Base-by-base conservation (phyloP, 2,113 vertebrate species). In the Desmodus rotundus region DNA sequence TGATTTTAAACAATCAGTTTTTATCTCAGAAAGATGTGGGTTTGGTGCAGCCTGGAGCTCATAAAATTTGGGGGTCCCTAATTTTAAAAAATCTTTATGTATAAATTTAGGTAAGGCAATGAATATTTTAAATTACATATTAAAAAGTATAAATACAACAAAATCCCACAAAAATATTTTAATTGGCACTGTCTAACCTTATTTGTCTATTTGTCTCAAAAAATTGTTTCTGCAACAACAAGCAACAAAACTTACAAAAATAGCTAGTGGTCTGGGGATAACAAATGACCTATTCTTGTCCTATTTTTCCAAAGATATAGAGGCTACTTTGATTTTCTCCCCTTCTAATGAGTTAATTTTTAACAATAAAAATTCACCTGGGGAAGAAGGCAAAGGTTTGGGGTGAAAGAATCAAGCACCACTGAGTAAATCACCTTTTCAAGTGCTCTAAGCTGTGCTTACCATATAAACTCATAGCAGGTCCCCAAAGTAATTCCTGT, bases 1-100 rank as follows among this genome's bases (percentile, higher is more conserved):
- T 92, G 36, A 84, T 88, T 94, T 95, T 91, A 94, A 78, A 87
- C 76, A 93, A 72, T 73, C 10, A 58, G 54, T 89, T 89, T 93
- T 43, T 96, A 16, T 38, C 36, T 96, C 36, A 76, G 33, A 38
- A 45, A 91, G 9, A 63, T 84, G 7, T 41, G 20, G 4, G 7
- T 58, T 95, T 95, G 74, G 22, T 94, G 9, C 9, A 87, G 2
- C 36, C n/a, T 91, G 67, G 63, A 90, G 56, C 5, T 86, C 70
- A 47, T 58, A 58, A 4, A 76, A 73, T 89, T 72, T 86, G 31
- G 41, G 13, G 11, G 15, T 2, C 3, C 22, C n/a, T 92, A 58
- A 11, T 73, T 41, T 56, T 41, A 77, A 80, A 72, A 86, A 87
- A n/a, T 31, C 67, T 24, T 12, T 77, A 7, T 77, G 4, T 87